Evolutionary conservation across 2,113 vertebrate species (phyloP).

Genomic region (Cyprinodon tularosa): DNA sequence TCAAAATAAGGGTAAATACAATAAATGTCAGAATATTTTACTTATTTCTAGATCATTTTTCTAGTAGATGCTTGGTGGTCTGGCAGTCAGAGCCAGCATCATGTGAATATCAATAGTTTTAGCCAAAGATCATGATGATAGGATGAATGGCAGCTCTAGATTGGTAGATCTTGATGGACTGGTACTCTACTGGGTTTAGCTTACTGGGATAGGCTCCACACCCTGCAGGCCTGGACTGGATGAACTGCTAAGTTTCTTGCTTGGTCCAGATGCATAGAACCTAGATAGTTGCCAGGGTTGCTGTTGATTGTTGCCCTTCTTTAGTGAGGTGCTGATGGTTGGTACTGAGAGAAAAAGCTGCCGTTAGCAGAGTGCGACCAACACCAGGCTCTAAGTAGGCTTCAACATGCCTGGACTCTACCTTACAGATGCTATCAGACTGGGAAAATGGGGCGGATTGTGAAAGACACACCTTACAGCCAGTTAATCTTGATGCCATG

Average conservation of each 20-base stretch:
- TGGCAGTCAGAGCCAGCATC: too few relatives aligned
- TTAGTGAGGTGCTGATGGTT: neutral
- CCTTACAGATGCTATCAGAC: neutral
- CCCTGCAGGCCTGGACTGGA: too few relatives aligned
- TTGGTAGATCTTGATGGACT: too few relatives aligned
- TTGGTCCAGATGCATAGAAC: neutral
- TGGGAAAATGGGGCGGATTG: neutral
- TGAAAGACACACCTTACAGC: neutral
- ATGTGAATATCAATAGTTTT: too few relatives aligned
- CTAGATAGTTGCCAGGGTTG: neutral
- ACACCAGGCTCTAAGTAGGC: neutral
- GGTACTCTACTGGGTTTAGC: too few relatives aligned
- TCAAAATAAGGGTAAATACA: too few relatives aligned
- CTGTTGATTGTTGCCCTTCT: neutral
- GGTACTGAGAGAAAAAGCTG: neutral
- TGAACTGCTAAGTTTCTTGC: neutral
- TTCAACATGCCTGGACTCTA: constrained; percentile 12
- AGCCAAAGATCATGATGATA: too few relatives aligned
- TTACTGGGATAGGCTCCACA: too few relatives aligned
- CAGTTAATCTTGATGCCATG: neutral
- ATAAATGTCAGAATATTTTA: too few relatives aligned
- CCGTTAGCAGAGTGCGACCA: neutral
- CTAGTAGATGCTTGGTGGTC: too few relatives aligned
- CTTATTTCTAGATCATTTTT: too few relatives aligned
- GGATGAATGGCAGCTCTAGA: too few relatives aligned